phyloP scores from a whole-genome alignment of 2,797 vertebrate genomes.

The Tokudaia tokunoshimensis region DNA sequence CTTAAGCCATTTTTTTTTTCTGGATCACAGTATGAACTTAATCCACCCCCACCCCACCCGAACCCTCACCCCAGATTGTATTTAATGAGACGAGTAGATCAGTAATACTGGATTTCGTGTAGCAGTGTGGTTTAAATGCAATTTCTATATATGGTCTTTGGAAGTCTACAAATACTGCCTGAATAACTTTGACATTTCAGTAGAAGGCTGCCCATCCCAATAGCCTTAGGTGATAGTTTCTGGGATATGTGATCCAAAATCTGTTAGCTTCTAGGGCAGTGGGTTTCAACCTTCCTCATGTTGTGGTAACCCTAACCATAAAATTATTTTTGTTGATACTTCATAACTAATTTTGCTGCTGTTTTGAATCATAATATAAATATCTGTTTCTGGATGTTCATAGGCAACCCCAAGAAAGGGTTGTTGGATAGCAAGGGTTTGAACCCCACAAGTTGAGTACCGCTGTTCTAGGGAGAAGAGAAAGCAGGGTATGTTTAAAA shows the following conservation, averaged over 20 bases:
- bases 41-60: background rate
- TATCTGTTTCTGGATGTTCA: background rate
- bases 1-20: background rate
- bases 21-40: background rate
- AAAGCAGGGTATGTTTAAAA: background rate
- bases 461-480: background rate
- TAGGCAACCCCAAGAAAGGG: background rate
- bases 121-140: slow-evolving; percentile 33
- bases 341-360: background rate
- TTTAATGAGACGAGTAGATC: slow-evolving; percentile 31
- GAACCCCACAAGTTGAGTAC: background rate
- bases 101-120: slow-evolving; percentile 53
- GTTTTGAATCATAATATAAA: background rate
- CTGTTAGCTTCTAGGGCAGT: background rate
- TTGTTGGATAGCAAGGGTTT: background rate
- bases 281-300: background rate
- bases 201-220: background rate
- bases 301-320: background rate
- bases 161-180: background rate
- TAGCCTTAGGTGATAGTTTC: background rate
- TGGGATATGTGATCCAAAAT: background rate
- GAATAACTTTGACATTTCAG: background rate
- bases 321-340: background rate
- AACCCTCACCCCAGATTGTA: background rate
- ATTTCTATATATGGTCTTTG: background rate